These are phyloP conservation scores for Rallus crepitans DNA, from an alignment of 2,797 vertebrate genomes.

Conservation along the genomic window DNA sequence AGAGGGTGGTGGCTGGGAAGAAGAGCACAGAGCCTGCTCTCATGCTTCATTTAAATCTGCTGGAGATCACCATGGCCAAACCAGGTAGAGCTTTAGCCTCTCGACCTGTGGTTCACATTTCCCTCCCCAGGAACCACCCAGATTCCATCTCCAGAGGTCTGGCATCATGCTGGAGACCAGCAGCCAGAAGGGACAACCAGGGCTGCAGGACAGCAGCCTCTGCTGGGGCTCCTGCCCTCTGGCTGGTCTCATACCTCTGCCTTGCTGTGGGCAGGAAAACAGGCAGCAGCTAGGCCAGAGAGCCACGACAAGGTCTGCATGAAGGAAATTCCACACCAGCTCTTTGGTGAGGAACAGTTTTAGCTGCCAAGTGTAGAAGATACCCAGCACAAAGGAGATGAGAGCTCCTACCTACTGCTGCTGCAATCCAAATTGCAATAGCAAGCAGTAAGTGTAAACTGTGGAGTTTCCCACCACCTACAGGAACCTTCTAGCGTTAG, in stretches of 20 bases:
- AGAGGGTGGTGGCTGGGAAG: background rate
- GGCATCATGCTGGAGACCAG: background rate
- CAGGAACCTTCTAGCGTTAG: background rate
- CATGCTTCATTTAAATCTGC: background rate
- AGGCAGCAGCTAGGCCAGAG: background rate
- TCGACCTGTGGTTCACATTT: background rate
- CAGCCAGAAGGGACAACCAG: background rate
- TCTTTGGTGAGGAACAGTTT: background rate
- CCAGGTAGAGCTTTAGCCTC: background rate
- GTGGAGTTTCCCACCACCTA: background rate
- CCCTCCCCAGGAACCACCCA: background rate
- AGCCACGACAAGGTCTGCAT: accelerated
- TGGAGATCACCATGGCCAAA: background rate
- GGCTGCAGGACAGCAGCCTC: background rate
- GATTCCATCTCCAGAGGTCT: background rate
- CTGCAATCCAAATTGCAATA: background rate
- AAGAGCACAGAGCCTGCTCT: background rate
- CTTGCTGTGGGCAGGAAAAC: background rate
- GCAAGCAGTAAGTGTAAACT: background rate
- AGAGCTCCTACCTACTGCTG: background rate
- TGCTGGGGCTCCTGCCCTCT: background rate
- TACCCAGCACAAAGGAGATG: background rate
- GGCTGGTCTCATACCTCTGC: background rate
- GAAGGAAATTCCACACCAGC: background rate
- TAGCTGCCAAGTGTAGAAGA: accelerated